These are phyloP conservation scores for Neogobius melanostomus DNA, from an alignment of 2,113 vertebrate genomes.

Conservation along the genomic window DNA sequence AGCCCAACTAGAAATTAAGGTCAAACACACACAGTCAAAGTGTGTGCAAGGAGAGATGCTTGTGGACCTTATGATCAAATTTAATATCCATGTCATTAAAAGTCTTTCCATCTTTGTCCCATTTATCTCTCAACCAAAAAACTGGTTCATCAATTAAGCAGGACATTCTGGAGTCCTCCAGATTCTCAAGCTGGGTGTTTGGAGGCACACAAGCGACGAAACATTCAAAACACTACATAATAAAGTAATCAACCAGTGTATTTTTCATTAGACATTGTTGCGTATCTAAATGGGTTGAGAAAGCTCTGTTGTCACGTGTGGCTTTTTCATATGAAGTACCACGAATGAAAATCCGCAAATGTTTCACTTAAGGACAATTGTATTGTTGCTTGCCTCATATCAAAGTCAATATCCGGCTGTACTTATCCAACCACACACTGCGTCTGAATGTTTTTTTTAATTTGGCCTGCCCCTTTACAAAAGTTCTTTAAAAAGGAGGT, in stretches of 20 bases:
- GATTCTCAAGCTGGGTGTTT: slow-evolving; percentile 30
- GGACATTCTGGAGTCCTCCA: slow-evolving; percentile 26
- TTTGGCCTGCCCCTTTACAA: too few relatives aligned
- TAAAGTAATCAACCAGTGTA: neutral
- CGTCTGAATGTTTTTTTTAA: too few relatives aligned
- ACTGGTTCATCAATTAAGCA: slow-evolving; percentile 27
- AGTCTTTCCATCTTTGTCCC: neutral
- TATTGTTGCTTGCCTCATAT: too few relatives aligned
- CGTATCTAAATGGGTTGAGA: too few relatives aligned
- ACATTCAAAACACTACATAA: slow-evolving; percentile 6
- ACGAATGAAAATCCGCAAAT: too few relatives aligned
- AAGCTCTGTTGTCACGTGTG: too few relatives aligned
- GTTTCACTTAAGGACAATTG: too few relatives aligned
- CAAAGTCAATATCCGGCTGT: too few relatives aligned
- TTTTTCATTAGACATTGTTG: too few relatives aligned
- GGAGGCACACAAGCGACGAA: slow-evolving; percentile 18
- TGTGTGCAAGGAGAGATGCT: neutral
- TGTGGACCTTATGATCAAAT: neutral
- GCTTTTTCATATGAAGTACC: too few relatives aligned
- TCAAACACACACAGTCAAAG: neutral
- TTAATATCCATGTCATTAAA: neutral
- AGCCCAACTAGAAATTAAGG: slow-evolving; percentile 6
- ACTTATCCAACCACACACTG: too few relatives aligned
- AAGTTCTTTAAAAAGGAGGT: too few relatives aligned
- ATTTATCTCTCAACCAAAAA: slow-evolving; percentile 23